Evolutionary conservation across 1,140 invertebrate genomes (phyloP).

Genomic region (Ceratitis capitata): DNA sequence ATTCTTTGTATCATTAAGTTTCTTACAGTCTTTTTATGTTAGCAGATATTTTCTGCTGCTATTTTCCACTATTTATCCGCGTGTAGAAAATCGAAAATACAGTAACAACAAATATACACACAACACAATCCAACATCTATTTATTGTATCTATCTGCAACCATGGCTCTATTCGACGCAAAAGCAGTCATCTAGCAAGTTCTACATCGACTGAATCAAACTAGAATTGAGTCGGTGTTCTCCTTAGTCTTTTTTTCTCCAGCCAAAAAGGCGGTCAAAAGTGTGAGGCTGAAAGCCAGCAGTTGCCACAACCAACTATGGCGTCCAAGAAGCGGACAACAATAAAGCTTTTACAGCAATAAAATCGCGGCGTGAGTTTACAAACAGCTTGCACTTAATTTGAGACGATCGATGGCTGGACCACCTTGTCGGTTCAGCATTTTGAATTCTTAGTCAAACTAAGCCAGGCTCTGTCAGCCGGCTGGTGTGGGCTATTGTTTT

Average conservation of each 20-base stretch:
- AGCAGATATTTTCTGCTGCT: background rate
- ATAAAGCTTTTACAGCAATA: background rate
- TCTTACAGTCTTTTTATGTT: background rate
- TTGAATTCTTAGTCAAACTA: background rate
- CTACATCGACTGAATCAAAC: background rate
- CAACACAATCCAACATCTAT: background rate
- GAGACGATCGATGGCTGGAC: background rate
- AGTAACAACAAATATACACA: background rate
- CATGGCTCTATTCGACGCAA: background rate
- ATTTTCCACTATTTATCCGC: background rate
- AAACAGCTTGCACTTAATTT: conserved; percentile 23
- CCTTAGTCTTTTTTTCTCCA: too few relatives aligned
- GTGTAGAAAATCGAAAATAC: background rate
- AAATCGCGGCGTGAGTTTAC: background rate
- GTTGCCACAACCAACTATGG: background rate
- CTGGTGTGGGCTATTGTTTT: background rate
- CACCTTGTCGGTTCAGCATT: background rate
- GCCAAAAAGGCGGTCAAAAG: background rate
- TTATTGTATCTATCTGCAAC: background rate
- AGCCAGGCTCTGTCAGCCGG: background rate
- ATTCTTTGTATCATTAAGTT: background rate
- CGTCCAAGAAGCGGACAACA: background rate
- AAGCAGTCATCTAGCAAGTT: background rate
- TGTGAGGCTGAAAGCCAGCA: conserved; percentile 1
- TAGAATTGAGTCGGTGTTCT: background rate